Conservation (phyloP, 2,113 vertebrate genomes). For the Bos javanicus region DNA sequence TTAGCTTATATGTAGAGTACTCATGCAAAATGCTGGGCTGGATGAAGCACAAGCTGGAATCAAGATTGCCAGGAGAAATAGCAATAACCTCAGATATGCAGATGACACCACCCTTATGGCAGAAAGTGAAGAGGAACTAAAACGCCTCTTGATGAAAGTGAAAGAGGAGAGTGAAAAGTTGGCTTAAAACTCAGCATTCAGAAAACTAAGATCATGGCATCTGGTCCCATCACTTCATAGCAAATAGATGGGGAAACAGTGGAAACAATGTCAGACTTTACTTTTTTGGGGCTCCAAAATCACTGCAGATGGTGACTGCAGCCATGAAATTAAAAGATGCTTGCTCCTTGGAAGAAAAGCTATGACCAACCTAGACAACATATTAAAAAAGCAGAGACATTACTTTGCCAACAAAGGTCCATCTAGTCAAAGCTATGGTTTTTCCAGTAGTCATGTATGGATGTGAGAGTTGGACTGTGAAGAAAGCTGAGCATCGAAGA, state of each 20-base stretch:
- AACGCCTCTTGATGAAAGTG: background rate
- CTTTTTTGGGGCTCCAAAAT: background rate
- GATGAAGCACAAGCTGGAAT: background rate
- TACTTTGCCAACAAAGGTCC: background rate
- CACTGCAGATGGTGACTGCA: background rate
- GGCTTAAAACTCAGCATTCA: background rate
- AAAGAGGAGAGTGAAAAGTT: background rate
- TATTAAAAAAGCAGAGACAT: background rate
- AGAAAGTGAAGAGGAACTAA: background rate
- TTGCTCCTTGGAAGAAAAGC: background rate
- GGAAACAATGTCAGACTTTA: background rate
- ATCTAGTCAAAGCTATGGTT: background rate
- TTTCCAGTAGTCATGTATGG: background rate
- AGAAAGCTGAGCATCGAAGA: rapidly evolving
- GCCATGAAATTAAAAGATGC: background rate
- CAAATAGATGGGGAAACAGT: background rate
- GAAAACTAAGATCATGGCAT: background rate
- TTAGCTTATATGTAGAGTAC: background rate
- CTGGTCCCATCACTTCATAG: background rate
- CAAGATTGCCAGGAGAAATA: background rate
- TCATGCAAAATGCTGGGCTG: background rate
- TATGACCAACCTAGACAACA: background rate
- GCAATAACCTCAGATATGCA: background rate
- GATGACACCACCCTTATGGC: background rate
- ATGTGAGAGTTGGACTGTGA: background rate